phyloP scores from a whole-genome alignment of 2,888 invertebrate species.

The Altica lythri region DNA sequence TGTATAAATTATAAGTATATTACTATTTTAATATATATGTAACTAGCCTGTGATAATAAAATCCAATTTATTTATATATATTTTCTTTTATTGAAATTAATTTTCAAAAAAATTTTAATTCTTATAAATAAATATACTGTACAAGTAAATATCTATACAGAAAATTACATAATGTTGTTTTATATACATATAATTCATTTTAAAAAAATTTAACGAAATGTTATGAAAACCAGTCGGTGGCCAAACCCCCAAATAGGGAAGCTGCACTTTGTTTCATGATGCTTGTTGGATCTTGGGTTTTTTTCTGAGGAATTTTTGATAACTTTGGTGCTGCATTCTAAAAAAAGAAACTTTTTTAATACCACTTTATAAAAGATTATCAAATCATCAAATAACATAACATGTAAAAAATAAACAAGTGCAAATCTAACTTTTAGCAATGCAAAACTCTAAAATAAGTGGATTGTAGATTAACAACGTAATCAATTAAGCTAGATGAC shows the following conservation, averaged over 20 bases:
- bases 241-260: conserved; percentile 81
- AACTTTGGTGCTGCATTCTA: conserved; percentile 30
- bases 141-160: conserved; percentile 37
- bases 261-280: conserved; percentile 73
- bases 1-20: conserved; percentile 31
- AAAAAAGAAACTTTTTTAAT: no score
- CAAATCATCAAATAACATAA: background rate
- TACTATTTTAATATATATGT: conserved; percentile 50
- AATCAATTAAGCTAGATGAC: no score
- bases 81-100: conserved; percentile 17
- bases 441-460: no score
- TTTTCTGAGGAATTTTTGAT: conserved; percentile 45
- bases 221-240: conserved; percentile 77
- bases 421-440: no score
- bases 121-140: conserved; percentile 38
- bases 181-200: conserved; percentile 30
- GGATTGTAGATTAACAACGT: no score
- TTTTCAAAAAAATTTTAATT: conserved; percentile 17
- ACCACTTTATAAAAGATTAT: background rate
- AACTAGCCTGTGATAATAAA: conserved; percentile 55
- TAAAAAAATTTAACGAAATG: conserved; percentile 26
- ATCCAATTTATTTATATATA: conserved; percentile 38
- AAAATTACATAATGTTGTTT: conserved; percentile 29
- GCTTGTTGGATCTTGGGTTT: conserved; percentile 60
- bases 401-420: no score